Evolutionary conservation across 2,888 invertebrate species (phyloP), one percentile per base, ranked within the genome.

Genomic region (Mythimna albipuncta): DNA sequence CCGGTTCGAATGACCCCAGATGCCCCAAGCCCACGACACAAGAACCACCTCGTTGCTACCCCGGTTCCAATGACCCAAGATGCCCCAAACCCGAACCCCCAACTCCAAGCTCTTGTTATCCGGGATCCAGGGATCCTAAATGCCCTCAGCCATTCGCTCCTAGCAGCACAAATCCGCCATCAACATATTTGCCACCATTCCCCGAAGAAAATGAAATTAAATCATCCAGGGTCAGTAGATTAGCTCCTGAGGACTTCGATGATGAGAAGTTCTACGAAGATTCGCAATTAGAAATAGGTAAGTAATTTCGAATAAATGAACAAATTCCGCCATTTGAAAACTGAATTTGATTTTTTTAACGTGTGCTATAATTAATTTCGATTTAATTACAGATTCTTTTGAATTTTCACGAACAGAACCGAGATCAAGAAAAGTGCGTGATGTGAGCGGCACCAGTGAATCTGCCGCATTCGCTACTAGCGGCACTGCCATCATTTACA

Each of bases 101-200:
- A 80, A 89, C 94, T 63, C 92, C 94, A 54, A 92, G 94, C 82
- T 92, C 96, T 86, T 91, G 97, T 91, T 93, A 95, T 87, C 90
- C 94, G 57, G 90, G 96, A 66, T 94, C 91, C 57, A 93, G 82
- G 82, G 92, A 95, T 81, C 94, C 95, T 10, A 95, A 90, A 87
- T 95, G 93, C 85, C 95, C 93, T 58, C 93, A 96, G 82, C 94
- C 94, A 52, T 93, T 96, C 89, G 92, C 95, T 75, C 92, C 94
- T 41, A 93, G 93, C 76, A 93, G 95, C 84, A 92, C 94, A 44
- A 93, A 94, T 79, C 93, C 96, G 79, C 93, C 96, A 75, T 91
- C 94, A 2, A 95, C 95, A 13, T 96, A 96, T 79, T 89, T 96
- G 50, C 96, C 96, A 9, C 96, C 96, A 16, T 94, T 95, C 84